Base-by-base conservation (phyloP, 1,140 invertebrate species). In the Hyphantria cunea region DNA sequence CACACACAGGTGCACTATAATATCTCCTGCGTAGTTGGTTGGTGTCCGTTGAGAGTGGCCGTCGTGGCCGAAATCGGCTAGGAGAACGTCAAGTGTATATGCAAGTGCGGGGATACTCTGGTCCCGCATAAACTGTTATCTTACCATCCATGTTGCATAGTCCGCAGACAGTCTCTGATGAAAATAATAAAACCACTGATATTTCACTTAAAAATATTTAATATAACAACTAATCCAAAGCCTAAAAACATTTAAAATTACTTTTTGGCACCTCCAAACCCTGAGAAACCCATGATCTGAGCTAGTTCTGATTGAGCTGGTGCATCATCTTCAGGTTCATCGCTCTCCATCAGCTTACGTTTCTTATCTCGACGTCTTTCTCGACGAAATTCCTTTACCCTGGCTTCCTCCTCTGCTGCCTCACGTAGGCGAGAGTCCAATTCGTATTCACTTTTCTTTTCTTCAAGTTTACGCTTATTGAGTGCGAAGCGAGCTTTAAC, bases 371-470 rank as follows among this genome's bases (percentile, higher is more conserved):
- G 97, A 70, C 95, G 93, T 77, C 96, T 96, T 84, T 99, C 98
- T 80, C 96, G 95, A 59, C 96, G 92, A 69, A 99, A 97, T 79
- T 99, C 97, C 83, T 97, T 98, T 0, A 90, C 92, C 77, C 97
- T 97, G 70, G 99, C 97, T 84, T 99, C 98, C 92, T 99, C 98
- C 93, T 99, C 98, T 76, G 97, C 97, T 10, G 99, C 92, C 89
- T 99, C 98, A 78, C 96, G 95, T 50, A 99, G 92, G 81, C 97
- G 86, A 51, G 96, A 94, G 53, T 98, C 96, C 70, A 99, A 93
- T 86, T 99, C 97, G 89, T 99, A 99, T 82, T 99, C 98, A 83
- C 97, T 97, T 77, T 97, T 97, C 79, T 98, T 98, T 78, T 99
- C 98, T 84, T 98, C 97, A 76, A 95, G 91, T 92, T 99, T 99